A percentile compares a stretch with the other conserved stretches of the same genome.
phyloP scores from a whole-genome alignment of 2,797 vertebrate genomes.

The Clarias pachynema region DNA sequence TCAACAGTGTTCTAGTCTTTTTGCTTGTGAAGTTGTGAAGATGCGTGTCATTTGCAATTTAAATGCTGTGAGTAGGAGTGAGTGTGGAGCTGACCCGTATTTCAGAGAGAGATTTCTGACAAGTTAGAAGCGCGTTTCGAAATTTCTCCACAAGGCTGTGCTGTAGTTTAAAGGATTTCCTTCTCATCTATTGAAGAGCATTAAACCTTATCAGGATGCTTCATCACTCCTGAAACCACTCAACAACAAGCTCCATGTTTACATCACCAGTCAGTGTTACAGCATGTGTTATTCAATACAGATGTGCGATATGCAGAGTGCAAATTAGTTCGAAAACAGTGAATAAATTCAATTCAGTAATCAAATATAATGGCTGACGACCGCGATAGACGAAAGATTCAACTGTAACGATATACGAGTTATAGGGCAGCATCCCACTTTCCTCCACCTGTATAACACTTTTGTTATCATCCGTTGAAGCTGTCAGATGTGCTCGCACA shows the following conservation, averaged over 20 bases:
- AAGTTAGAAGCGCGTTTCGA: background rate
- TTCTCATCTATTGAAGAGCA: background rate
- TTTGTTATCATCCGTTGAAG: slow-evolving; percentile 32
- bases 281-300: slow-evolving; percentile 13
- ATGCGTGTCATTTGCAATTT: slow-evolving; percentile 40
- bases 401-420: slow-evolving; percentile 22
- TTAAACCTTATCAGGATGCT: slow-evolving; percentile 21
- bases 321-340: slow-evolving; percentile 17
- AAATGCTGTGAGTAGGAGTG: slow-evolving; percentile 30
- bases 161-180: slow-evolving; percentile 23
- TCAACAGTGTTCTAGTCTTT: slow-evolving; percentile 24
- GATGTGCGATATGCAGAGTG: slow-evolving; percentile 2
- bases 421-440: slow-evolving; percentile 28
- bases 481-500: slow-evolving; percentile 23
- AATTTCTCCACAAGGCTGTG: slow-evolving; percentile 37
- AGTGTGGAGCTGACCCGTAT: slow-evolving; percentile 31
- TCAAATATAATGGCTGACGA: background rate
- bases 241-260: slow-evolving; percentile 26
- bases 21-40: slow-evolving; percentile 33
- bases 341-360: slow-evolving; percentile 2
- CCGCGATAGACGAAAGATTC: background rate
- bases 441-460: slow-evolving; percentile 22
- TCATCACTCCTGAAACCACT: slow-evolving; percentile 38
- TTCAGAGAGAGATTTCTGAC: slow-evolving; percentile 13
- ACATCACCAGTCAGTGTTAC: slow-evolving; percentile 28